A percentile compares a stretch with the other conserved stretches of the same genome.
phyloP scores from a whole-genome alignment of 2,797 vertebrate genomes.

The Peromyscus nudipes region DNA sequence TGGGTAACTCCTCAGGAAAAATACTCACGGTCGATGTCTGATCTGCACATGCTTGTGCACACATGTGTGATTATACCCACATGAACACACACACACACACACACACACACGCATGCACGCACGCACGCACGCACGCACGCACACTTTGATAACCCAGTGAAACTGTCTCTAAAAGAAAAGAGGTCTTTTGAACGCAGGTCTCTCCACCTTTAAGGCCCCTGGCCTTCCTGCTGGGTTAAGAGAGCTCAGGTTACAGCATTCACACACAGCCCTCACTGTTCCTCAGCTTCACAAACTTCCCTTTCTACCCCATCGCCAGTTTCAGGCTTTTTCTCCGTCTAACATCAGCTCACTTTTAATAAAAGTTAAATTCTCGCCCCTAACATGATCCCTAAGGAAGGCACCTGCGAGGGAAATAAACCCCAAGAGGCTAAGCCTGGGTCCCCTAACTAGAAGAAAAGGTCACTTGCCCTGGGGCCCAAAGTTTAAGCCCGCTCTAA shows the following conservation, averaged over 20 bases:
- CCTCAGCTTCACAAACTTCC: neutral
- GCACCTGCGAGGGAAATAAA: neutral
- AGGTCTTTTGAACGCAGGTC: neutral
- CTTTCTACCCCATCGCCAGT: neutral
- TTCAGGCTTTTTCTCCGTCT: neutral
- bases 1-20: neutral
- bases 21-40: neutral
- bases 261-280: neutral
- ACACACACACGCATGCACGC: too few relatives aligned
- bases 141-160: neutral
- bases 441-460: neutral
- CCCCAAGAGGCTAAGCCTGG: neutral
- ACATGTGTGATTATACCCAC: too few relatives aligned
- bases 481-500: neutral
- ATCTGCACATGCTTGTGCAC: neutral
- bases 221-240: neutral
- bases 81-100: neutral
- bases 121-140: neutral
- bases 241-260: neutral
- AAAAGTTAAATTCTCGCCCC: slow-evolving; percentile 37
- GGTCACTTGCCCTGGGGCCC: neutral
- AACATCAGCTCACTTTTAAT: slow-evolving; percentile 29
- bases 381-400: neutral
- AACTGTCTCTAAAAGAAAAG: neutral
- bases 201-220: neutral